Conservation (phyloP, 2,888 invertebrate genomes). For the Notocelia uddmanniana region DNA sequence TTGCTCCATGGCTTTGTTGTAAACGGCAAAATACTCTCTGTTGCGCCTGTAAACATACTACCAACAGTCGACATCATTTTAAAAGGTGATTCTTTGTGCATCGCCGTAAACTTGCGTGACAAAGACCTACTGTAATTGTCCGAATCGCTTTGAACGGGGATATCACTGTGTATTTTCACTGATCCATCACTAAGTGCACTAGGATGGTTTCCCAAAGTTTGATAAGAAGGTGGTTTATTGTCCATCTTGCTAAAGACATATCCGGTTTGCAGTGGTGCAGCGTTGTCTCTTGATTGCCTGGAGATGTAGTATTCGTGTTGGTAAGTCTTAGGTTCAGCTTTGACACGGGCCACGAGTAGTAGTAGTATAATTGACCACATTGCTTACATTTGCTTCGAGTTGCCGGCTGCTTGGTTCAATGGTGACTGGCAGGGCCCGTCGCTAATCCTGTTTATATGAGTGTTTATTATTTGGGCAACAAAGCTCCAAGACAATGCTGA, state of each 20-base stretch:
- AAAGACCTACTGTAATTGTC: conserved; percentile 22
- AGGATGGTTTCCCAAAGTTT: conserved; percentile 49
- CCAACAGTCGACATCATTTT: conserved; percentile 15
- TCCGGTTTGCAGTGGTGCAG: conserved; percentile 55
- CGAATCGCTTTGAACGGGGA: background rate
- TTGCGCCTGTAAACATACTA: conserved; percentile 14
- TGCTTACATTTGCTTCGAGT: conserved; percentile 57
- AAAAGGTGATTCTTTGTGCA: conserved; percentile 20
- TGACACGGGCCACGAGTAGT: conserved; percentile 60
- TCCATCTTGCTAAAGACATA: conserved; percentile 57
- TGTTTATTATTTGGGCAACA: conserved; percentile 63
- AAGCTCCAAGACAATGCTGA: conserved; percentile 68
- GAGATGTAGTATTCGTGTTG: conserved; percentile 59
- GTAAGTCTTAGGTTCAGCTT: conserved; percentile 56
- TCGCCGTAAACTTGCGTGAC: conserved; percentile 1
- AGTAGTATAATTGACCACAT: conserved; percentile 63
- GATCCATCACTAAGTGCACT: conserved; percentile 24
- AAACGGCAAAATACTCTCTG: conserved; percentile 33
- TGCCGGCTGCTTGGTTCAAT: conserved; percentile 51
- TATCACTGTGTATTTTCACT: conserved; percentile 32
- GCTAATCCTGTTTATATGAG: conserved; percentile 71
- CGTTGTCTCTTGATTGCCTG: conserved; percentile 59
- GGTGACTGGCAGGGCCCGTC: conserved; percentile 67
- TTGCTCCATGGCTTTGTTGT: conserved; percentile 29
- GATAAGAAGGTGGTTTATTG: conserved; percentile 53